A percentile compares a stretch with the other conserved stretches of the same genome.
These are phyloP conservation scores for Epiblema foenella DNA, from an alignment of 2,888 invertebrate genomes.

Conservation along the genomic window DNA sequence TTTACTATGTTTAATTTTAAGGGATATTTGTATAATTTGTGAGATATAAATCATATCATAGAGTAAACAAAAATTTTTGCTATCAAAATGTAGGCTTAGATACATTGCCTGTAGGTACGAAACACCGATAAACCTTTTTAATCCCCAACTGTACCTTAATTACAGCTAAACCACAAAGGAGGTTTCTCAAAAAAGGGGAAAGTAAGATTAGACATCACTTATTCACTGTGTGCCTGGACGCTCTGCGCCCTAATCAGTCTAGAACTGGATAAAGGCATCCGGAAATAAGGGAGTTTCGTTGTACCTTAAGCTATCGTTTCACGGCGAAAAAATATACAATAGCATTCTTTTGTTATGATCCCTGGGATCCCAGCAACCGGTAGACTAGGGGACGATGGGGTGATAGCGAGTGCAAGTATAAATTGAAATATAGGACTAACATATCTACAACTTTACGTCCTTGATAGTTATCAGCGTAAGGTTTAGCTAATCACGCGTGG, in stretches of 20 bases:
- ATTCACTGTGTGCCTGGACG: slow-evolving; percentile 30
- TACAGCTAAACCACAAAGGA: slow-evolving; percentile 35
- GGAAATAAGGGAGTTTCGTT: background rate
- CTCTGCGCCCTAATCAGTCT: slow-evolving; percentile 24
- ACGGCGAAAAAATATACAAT: too few relatives aligned
- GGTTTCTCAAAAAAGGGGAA: slow-evolving; percentile 32
- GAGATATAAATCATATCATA: too few relatives aligned
- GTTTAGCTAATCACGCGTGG: too few relatives aligned
- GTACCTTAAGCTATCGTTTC: too few relatives aligned
- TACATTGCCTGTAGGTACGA: slow-evolving; percentile 20
- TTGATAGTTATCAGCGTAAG: too few relatives aligned
- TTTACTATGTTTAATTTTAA: too few relatives aligned
- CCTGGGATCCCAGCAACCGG: too few relatives aligned
- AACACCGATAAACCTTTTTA: slow-evolving; percentile 29
- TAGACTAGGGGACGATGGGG: too few relatives aligned
- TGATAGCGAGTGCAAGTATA: background rate
- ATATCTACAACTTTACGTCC: too few relatives aligned
- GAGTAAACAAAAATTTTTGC: too few relatives aligned
- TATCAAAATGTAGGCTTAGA: background rate
- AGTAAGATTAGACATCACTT: slow-evolving; percentile 37
- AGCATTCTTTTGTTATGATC: too few relatives aligned
- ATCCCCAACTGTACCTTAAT: slow-evolving; percentile 33
- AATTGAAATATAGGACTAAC: background rate
- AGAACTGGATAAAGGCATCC: background rate
- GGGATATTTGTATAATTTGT: too few relatives aligned